Base-by-base conservation (phyloP, 2,797 vertebrate species). In the Astyanax mexicanus region DNA sequence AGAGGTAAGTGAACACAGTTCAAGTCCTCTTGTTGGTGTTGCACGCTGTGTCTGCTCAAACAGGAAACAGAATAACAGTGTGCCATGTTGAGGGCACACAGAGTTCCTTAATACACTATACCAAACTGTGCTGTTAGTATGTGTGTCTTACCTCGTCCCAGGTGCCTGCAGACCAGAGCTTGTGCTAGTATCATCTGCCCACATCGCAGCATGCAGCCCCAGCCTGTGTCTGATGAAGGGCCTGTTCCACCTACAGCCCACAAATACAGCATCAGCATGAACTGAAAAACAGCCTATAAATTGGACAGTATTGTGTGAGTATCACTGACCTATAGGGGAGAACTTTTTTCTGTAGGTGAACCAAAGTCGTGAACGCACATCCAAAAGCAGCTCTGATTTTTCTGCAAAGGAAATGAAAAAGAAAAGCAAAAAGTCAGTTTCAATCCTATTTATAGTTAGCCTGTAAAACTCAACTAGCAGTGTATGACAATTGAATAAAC, bases 101-200 rank as follows among this genome's bases (percentile, higher is more conserved):
- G 5, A 32, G 2, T 32, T 32, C 29, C 29, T 29, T 29, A 32
- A 29, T 32, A 2, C 29, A 5, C 29, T 5, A 32, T 32, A n/a
- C n/a, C 29, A 32, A 32, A 29, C 29, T 5, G 29, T 32, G 29
- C 5, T 5, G 29, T 32, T n/a, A 29, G 10, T 42, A 45, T 4
- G 58, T 27, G 29, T 21, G 19, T 21, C 58, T 89, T 76, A 95
- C 95, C 93, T 83, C 94, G 91, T 81, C 94, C 94, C 67, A 96
- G 88, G 47, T 95, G 94, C 45, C 89, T 91, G 86, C 94, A 95
- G 79, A 95, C 89, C 72, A 96, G 89, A 8, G 95, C 95, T 75
- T 96, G 95, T 19, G 94, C 95, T 73, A 96, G 87, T 90, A 96
- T 95, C 95, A 96, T 96, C 88, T 96, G 95, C 80, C 95, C 95